Evolutionary conservation across 1,140 invertebrate species (phyloP).

Genomic region (Caligus rogercresseyi): DNA sequence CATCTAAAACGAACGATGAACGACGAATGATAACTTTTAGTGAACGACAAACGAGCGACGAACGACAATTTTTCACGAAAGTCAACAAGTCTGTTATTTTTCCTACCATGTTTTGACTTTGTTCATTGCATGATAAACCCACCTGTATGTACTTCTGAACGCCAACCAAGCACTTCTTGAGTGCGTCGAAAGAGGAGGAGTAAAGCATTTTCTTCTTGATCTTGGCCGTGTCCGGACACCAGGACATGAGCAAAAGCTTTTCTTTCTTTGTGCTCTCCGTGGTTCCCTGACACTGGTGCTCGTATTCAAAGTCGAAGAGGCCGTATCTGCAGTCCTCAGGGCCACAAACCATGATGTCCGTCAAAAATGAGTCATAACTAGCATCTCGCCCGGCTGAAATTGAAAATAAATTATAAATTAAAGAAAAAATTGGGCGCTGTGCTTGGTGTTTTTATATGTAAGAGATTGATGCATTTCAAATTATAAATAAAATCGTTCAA

Average conservation of each 20-base stretch:
- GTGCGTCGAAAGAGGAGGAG: constrained; percentile 84
- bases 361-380: constrained; percentile 70
- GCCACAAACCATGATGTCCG: constrained; percentile 71
- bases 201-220: constrained; percentile 99
- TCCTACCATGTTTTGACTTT: background rate
- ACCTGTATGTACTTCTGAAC: constrained; percentile 89
- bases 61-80: too few relatives aligned
- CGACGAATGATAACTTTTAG: background rate
- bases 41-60: too few relatives aligned
- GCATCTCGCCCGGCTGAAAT: constrained; percentile 48
- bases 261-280: constrained; percentile 66
- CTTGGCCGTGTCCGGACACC: constrained; percentile 90
- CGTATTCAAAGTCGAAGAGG: constrained; percentile 85
- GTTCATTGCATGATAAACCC: background rate
- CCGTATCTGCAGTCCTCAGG: constrained; percentile 81
- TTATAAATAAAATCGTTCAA: constrained; percentile 17
- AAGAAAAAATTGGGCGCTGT: too few relatives aligned
- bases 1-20: too few relatives aligned
- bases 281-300: constrained; percentile 81
- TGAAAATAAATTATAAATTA: too few relatives aligned
- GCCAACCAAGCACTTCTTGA: constrained; percentile 85
- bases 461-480: too few relatives aligned
- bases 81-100: constrained; percentile 2
- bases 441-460: too few relatives aligned
- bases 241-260: constrained; percentile 86